These are phyloP conservation scores for Epirrhoe alternata DNA, from an alignment of 2,888 invertebrate species.

Conservation along the genomic window DNA sequence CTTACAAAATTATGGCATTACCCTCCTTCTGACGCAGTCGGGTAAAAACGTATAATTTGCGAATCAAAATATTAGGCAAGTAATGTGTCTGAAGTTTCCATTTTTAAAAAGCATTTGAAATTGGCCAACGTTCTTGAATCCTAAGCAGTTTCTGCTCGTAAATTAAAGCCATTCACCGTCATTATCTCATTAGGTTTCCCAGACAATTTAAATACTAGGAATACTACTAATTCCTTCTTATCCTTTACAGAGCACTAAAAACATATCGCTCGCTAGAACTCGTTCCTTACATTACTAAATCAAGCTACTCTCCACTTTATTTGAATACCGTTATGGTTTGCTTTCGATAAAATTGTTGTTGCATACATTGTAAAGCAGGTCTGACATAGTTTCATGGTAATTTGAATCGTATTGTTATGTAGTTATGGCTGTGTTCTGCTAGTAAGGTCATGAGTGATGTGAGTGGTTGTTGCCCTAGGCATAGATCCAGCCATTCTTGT, in stretches of 20 bases:
- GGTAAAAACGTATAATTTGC: too few species aligned
- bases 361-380: constrained; percentile 18
- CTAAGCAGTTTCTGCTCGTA: neutral
- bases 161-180: constrained; percentile 2
- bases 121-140: neutral
- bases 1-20: too few species aligned
- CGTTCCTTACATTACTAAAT: constrained; percentile 2
- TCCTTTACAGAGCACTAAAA: constrained; percentile 26
- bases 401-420: neutral
- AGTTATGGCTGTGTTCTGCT: constrained; percentile 3
- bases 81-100: too few species aligned
- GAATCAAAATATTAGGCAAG: too few species aligned
- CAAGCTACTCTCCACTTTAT: constrained; percentile 21
- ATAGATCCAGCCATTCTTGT: constrained; percentile 17
- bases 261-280: constrained; percentile 26
- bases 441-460: constrained; percentile 1
- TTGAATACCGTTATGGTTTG: constrained; percentile 10
- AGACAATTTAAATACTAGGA: constrained; percentile 44
- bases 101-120: too few species aligned
- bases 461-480: constrained; percentile 22
- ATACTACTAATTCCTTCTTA: constrained; percentile 32
- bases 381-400: neutral
- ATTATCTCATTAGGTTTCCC: constrained; percentile 36
- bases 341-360: constrained; percentile 24
- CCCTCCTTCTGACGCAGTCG: too few species aligned